Conservation (phyloP, 2,797 vertebrate genomes). For the Falco berigora region DNA sequence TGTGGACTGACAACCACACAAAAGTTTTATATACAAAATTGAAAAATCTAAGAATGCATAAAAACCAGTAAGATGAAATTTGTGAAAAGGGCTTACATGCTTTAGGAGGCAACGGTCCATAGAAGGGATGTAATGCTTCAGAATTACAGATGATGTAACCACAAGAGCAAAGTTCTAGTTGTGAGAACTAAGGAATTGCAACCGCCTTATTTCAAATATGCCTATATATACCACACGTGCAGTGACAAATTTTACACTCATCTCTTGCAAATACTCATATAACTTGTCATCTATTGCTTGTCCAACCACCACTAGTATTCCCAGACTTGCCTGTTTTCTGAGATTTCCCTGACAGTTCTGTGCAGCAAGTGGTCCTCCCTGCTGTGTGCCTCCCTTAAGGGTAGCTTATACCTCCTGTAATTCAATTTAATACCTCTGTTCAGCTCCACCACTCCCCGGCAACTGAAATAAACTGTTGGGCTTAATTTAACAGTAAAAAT, state of each 20-base stretch:
- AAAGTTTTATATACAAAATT: neutral
- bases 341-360: neutral
- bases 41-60: neutral
- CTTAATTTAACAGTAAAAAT: neutral
- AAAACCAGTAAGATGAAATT: neutral
- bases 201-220: neutral
- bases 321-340: neutral
- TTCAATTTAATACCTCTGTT: neutral
- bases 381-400: neutral
- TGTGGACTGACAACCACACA: neutral
- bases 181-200: neutral
- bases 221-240: neutral
- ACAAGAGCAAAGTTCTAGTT: neutral
- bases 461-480: neutral
- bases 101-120: neutral
- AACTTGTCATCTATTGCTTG: conserved; percentile 1
- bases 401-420: neutral
- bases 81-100: neutral
- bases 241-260: neutral
- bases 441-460: neutral
- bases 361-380: neutral
- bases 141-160: neutral
- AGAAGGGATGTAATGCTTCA: neutral
- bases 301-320: neutral
- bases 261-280: neutral